phyloP scores from a whole-genome alignment of 2,888 invertebrate genomes.

The Eremobia ochroleuca region DNA sequence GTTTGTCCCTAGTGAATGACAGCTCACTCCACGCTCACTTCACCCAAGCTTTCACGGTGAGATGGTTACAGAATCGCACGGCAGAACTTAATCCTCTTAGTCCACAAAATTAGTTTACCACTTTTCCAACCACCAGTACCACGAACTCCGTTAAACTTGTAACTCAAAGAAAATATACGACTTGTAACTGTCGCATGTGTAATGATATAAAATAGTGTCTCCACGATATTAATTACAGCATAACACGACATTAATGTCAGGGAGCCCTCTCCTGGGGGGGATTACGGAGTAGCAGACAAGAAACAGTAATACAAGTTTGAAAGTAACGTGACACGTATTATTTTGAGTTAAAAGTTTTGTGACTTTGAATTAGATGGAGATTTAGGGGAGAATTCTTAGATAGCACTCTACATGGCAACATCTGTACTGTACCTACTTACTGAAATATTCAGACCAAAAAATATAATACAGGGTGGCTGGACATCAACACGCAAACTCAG shows the following conservation, averaged over 20 bases:
- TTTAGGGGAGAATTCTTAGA: neutral
- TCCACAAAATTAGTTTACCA: slow-evolving; percentile 14
- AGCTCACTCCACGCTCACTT: no score
- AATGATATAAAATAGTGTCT: slow-evolving; percentile 89
- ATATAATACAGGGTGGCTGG: neutral
- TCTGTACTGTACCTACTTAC: neutral
- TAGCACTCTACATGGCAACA: neutral
- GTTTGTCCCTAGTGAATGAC: no score
- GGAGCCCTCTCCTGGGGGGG: slow-evolving; percentile 65
- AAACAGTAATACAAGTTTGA: slow-evolving; percentile 63
- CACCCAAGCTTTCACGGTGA: no score
- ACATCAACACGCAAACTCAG: neutral
- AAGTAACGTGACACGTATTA: slow-evolving; percentile 50
- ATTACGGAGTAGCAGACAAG: slow-evolving; percentile 40
- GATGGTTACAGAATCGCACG: no score
- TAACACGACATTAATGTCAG: slow-evolving; percentile 84
- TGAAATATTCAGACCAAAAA: neutral
- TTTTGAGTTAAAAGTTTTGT: slow-evolving; percentile 52
- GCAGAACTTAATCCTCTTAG: neutral
- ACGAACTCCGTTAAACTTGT: slow-evolving; percentile 74
- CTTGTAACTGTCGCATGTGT: slow-evolving; percentile 81
- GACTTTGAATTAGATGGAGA: slow-evolving; percentile 23
- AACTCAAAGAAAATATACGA: slow-evolving; percentile 80
- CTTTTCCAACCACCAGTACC: slow-evolving; percentile 42
- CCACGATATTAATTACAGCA: slow-evolving; percentile 87